phyloP scores from a whole-genome alignment of 2,888 invertebrate species.

The Silvanus unidentatus region DNA sequence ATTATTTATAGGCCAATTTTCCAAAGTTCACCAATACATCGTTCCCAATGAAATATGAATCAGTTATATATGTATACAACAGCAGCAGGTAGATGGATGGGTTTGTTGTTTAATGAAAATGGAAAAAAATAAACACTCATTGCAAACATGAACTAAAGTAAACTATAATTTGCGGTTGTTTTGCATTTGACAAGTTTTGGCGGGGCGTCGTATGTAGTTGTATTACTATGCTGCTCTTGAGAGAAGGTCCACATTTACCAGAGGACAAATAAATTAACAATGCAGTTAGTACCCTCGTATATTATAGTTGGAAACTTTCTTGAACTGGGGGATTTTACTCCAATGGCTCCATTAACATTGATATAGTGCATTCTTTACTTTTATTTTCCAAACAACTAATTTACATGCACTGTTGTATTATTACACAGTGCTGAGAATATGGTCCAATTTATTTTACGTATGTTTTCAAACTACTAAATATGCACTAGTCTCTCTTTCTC shows the following conservation, averaged over 20 bases:
- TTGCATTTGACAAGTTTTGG: constrained; percentile 12
- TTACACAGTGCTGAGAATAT: no score
- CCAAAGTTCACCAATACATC: no score
- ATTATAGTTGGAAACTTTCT: constrained; percentile 15
- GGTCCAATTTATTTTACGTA: no score
- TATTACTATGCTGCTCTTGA: constrained; percentile 8
- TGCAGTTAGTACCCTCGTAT: constrained; percentile 13
- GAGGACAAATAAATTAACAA: constrained; percentile 13
- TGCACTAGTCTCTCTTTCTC: no score
- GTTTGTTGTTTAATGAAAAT: no score
- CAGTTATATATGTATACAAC: no score
- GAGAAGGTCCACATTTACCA: constrained; percentile 11
- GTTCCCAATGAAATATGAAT: no score
- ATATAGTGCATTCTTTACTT: constrained; percentile 9
- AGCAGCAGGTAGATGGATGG: no score
- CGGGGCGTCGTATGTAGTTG: neutral
- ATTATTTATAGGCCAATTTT: no score
- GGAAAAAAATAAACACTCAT: neutral
- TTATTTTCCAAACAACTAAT: neutral
- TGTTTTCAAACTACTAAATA: no score
- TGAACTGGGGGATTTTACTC: constrained; percentile 8
- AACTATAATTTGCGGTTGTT: constrained; percentile 15
- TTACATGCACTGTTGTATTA: no score
- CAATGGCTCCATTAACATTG: constrained; percentile 14
- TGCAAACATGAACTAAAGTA: constrained; percentile 3